These are phyloP conservation scores for Zhuqinia jingwanae DNA, from an alignment of 2,888 invertebrate genomes.

Conservation along the genomic window DNA sequence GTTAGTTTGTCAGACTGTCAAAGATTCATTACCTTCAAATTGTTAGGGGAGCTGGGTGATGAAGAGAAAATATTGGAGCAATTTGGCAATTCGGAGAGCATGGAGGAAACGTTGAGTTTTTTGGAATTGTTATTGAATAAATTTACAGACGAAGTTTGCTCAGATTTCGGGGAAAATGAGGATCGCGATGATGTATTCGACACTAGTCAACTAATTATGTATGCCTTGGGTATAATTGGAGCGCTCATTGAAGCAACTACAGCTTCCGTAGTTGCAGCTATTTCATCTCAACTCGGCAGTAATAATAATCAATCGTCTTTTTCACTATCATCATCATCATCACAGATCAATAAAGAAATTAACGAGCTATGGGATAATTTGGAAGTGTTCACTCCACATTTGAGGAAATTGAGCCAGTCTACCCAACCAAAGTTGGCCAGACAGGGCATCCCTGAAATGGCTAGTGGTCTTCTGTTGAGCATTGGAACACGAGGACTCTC, in stretches of 20 bases:
- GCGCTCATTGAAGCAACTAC: constrained; percentile 72
- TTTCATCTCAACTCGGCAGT: not conserved
- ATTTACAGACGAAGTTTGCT: constrained; percentile 56
- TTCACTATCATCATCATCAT: not conserved
- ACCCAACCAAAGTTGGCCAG: constrained; percentile 45
- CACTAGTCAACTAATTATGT: constrained; percentile 70
- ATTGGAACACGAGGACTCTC: constrained; percentile 73
- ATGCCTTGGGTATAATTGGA: constrained; percentile 73
- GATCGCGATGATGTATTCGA: constrained; percentile 65
- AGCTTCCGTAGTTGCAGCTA: not conserved
- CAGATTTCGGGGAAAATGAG: no score
- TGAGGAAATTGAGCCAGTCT: constrained; percentile 62
- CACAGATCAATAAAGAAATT: constrained; percentile 41
- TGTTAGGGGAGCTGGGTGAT: constrained; percentile 73
- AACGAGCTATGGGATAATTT: constrained; percentile 67
- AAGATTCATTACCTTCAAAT: constrained; percentile 72
- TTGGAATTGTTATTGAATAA: constrained; percentile 75
- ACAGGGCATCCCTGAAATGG: constrained; percentile 70
- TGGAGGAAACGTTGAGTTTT: constrained; percentile 68
- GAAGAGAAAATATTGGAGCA: constrained; percentile 74
- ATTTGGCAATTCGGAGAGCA: constrained; percentile 62
- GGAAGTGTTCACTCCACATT: constrained; percentile 70
- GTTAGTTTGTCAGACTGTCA: constrained; percentile 40
- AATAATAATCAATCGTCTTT: constrained; percentile 1
- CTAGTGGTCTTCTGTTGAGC: constrained; percentile 71